Percentiles rank a stretch among this genome's conserved stretches.
phyloP scores from a whole-genome alignment of 2,797 vertebrate species.

The Leptatherina wallacei region DNA sequence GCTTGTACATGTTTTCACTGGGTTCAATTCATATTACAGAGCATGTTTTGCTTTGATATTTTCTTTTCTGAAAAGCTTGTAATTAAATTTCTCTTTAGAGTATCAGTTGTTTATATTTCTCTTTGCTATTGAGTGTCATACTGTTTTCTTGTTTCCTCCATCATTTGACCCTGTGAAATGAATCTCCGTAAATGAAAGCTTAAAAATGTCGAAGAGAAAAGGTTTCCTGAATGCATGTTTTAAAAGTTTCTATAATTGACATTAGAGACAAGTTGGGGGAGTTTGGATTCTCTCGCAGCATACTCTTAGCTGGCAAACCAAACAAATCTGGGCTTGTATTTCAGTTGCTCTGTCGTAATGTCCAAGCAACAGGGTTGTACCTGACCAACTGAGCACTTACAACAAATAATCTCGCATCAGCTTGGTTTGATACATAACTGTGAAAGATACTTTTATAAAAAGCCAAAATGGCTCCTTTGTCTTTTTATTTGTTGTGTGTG shows the following conservation, averaged over 20 bases:
- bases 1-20: slow-evolving; percentile 68
- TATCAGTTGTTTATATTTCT: slow-evolving; percentile 41
- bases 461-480: too few species aligned
- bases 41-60: slow-evolving; percentile 43
- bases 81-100: slow-evolving; percentile 47
- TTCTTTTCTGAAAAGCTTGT: slow-evolving; percentile 25
- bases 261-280: background rate
- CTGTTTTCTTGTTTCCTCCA: slow-evolving; percentile 8
- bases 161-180: slow-evolving; percentile 33
- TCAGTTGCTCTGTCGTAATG: too few species aligned
- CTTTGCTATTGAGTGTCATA: slow-evolving; percentile 14
- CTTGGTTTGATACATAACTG: too few species aligned
- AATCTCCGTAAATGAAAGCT: too few species aligned
- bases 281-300: background rate
- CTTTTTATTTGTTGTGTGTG: too few species aligned
- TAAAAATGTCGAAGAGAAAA: background rate
- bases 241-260: background rate
- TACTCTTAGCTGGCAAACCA: background rate
- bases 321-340: background rate
- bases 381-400: too few species aligned
- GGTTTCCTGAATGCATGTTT: slow-evolving; percentile 28
- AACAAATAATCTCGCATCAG: too few species aligned
- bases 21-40: slow-evolving; percentile 70
- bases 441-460: too few species aligned
- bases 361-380: too few species aligned